A percentile compares a stretch with the other conserved stretches of the same genome.
Evolutionary conservation across 2,888 invertebrate species (phyloP).

Genomic region (Lathronympha strigana): DNA sequence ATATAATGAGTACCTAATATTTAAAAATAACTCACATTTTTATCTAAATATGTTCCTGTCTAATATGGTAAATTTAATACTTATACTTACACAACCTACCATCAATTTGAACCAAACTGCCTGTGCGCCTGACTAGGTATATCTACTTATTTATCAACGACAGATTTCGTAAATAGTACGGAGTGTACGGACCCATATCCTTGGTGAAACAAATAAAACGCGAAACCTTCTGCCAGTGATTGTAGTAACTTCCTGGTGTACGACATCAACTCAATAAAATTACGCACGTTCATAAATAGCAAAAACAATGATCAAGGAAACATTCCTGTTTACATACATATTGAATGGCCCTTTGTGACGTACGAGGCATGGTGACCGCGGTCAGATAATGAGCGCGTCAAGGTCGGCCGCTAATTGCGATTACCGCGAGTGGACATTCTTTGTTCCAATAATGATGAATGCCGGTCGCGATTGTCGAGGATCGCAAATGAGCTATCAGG

Average conservation of each 20-base stretch:
- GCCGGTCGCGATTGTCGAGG: constrained; percentile 74
- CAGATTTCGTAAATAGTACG: neutral
- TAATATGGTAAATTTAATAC: no score
- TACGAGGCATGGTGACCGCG: constrained; percentile 68
- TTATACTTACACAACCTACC: no score
- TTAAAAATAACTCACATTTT: no score
- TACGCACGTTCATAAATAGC: constrained; percentile 61
- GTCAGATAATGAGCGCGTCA: constrained; percentile 66
- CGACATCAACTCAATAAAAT: constrained; percentile 50
- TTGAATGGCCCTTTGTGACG: constrained; percentile 74
- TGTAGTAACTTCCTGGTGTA: constrained; percentile 58
- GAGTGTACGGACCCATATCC: constrained; percentile 4
- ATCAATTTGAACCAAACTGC: no score
- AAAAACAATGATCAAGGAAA: constrained; percentile 75
- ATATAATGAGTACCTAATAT: no score
- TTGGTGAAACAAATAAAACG: constrained; percentile 33
- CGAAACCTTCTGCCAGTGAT: constrained; percentile 25
- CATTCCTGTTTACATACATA: constrained; percentile 65
- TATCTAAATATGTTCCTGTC: no score
- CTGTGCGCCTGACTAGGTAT: no score
- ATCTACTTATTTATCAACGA: no score
- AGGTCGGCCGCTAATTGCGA: constrained; percentile 80
- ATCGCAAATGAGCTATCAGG: constrained; percentile 81
- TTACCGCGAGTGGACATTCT: constrained; percentile 83
- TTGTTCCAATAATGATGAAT: constrained; percentile 83